phyloP scores from a whole-genome alignment of 2,113 vertebrate genomes.

The Vireo altiloquus region DNA sequence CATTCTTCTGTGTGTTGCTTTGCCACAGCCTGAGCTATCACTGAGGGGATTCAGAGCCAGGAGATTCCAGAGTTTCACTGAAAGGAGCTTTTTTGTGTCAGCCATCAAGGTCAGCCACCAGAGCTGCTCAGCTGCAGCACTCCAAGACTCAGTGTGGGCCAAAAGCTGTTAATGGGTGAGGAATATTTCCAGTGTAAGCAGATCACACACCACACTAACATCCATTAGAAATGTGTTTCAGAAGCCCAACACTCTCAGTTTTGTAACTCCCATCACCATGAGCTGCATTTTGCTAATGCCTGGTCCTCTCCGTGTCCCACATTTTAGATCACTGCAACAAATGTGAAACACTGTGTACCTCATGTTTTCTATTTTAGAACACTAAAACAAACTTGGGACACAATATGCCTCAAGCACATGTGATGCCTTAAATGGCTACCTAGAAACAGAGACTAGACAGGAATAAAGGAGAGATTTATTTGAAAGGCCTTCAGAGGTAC shows the following conservation, averaged over 20 bases:
- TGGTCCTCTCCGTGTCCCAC: background rate
- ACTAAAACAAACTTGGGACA: background rate
- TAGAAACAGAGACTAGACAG: no score
- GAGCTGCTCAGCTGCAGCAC: background rate
- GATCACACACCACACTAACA: background rate
- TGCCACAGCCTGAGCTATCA: background rate
- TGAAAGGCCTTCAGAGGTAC: no score
- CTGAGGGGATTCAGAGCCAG: background rate
- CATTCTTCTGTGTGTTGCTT: background rate
- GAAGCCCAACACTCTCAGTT: background rate
- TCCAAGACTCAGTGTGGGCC: background rate
- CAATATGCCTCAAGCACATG: background rate
- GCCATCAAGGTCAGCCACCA: background rate
- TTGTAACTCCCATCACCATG: background rate
- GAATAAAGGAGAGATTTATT: no score
- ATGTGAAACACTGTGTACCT: background rate
- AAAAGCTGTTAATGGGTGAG: background rate
- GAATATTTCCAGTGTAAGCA: background rate
- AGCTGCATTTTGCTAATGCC: background rate
- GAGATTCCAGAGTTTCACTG: background rate
- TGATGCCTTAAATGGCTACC: no score
- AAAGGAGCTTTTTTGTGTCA: background rate
- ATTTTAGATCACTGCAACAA: background rate
- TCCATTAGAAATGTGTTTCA: background rate
- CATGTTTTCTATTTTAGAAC: background rate